Conservation (phyloP, 2,113 vertebrate genomes). For the Scolopax mira region DNA sequence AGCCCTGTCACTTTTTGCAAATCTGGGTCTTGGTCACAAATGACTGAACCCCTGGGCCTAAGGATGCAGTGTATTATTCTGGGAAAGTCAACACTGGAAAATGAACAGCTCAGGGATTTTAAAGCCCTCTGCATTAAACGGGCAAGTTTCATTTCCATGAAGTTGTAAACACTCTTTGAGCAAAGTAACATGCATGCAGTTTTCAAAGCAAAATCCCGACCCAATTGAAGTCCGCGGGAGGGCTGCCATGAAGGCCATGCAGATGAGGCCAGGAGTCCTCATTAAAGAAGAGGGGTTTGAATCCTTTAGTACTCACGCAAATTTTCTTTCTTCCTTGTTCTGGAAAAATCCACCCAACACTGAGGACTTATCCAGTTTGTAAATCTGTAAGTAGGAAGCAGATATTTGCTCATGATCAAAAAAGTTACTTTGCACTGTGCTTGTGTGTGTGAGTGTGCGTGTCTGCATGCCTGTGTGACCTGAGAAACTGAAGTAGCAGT, state of each 20-base stretch:
- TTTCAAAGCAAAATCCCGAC: slow-evolving; percentile 30
- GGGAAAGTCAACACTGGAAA: not conserved
- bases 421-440: accelerated
- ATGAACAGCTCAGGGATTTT: not conserved
- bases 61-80: not conserved
- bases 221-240: not conserved
- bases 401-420: not conserved
- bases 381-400: not conserved
- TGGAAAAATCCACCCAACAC: not conserved
- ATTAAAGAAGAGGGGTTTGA: not conserved
- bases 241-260: not conserved
- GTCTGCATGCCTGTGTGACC: not conserved
- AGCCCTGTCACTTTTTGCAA: not conserved
- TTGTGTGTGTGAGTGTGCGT: not conserved
- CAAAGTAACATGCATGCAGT: not conserved
- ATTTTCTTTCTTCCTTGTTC: not conserved
- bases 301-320: not conserved
- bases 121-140: not conserved
- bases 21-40: not conserved
- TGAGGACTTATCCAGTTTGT: not conserved
- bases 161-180: not conserved
- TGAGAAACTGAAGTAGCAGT: not conserved
- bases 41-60: not conserved
- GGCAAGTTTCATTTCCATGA: not conserved
- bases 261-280: not conserved